Evolutionary conservation across 2,888 invertebrate genomes (phyloP).

Genomic region (Apamea sordens): DNA sequence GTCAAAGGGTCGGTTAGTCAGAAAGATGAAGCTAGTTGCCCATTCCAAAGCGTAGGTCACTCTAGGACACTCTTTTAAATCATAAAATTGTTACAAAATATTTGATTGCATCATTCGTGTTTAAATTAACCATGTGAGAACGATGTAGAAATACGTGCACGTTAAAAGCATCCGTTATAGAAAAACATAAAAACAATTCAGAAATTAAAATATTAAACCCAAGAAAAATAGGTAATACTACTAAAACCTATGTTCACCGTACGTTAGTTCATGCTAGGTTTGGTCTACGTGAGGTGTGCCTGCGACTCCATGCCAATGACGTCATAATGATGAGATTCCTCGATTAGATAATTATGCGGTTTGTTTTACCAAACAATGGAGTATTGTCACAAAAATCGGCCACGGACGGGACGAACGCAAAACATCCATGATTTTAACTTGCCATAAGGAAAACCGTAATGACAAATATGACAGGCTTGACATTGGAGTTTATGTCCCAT

Average conservation of each 20-base stretch:
- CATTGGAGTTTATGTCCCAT: slow-evolving; percentile 19
- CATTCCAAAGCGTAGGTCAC: too few species aligned
- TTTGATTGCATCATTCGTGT: too few species aligned
- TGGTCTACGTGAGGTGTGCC: neutral
- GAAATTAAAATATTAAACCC: too few species aligned
- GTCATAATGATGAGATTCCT: slow-evolving; percentile 49
- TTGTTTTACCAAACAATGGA: slow-evolving; percentile 56
- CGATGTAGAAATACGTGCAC: too few species aligned
- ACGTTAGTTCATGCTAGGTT: neutral
- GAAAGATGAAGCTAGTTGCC: too few species aligned
- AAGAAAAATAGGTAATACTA: neutral
- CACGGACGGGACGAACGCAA: slow-evolving; percentile 14
- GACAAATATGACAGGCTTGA: neutral
- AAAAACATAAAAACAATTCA: too few species aligned
- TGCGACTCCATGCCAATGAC: slow-evolving; percentile 17
- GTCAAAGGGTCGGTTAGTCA: too few species aligned
- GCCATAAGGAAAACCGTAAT: slow-evolving; percentile 44
- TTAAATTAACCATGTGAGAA: too few species aligned
- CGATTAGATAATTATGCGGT: slow-evolving; percentile 58
- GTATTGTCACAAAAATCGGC: slow-evolving; percentile 46
- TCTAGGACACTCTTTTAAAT: too few species aligned
- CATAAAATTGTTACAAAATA: too few species aligned
- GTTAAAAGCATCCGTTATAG: too few species aligned
- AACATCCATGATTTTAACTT: slow-evolving; percentile 33
- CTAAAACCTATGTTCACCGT: too few species aligned